Conservation (phyloP, 2,888 invertebrate genomes). For the Andrena dorsata region DNA sequence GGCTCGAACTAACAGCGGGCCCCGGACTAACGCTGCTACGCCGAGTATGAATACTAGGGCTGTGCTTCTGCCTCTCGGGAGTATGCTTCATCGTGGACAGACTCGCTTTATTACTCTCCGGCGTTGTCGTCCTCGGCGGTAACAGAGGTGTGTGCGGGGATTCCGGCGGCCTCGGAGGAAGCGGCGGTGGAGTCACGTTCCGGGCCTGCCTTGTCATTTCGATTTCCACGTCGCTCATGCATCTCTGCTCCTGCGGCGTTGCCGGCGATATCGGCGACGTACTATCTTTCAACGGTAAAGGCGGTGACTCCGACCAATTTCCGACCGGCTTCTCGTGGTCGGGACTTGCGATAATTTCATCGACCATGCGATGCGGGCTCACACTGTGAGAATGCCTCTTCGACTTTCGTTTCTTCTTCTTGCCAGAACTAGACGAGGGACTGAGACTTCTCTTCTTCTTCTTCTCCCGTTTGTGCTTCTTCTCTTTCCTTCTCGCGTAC, state of each 20-base stretch:
- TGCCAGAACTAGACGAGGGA: slow-evolving; percentile 87
- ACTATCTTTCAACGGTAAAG: slow-evolving; percentile 85
- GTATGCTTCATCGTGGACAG: slow-evolving; percentile 69
- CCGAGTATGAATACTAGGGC: slow-evolving; percentile 73
- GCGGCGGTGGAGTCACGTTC: slow-evolving; percentile 75
- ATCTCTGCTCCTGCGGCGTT: slow-evolving; percentile 86
- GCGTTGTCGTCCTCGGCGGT: slow-evolving; percentile 85
- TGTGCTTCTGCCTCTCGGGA: slow-evolving; percentile 71
- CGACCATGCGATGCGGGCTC: slow-evolving; percentile 85
- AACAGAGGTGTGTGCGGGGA: slow-evolving; percentile 91
- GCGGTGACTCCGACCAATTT: slow-evolving; percentile 86
- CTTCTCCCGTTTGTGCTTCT: slow-evolving; percentile 89
- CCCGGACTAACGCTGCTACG: slow-evolving; percentile 73
- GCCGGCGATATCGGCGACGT: slow-evolving; percentile 88
- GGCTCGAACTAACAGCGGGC: slow-evolving; percentile 58
- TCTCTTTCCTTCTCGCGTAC: slow-evolving; percentile 82
- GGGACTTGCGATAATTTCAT: slow-evolving; percentile 80
- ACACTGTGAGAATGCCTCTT: slow-evolving; percentile 89
- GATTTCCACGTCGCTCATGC: slow-evolving; percentile 82
- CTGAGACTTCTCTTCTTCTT: slow-evolving; percentile 88
- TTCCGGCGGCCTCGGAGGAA: slow-evolving; percentile 81
- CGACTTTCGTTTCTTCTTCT: slow-evolving; percentile 89
- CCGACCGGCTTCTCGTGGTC: slow-evolving; percentile 83
- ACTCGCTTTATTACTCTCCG: slow-evolving; percentile 71
- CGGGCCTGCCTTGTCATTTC: slow-evolving; percentile 76